Percentiles rank a stretch among this genome's conserved stretches.
Evolutionary conservation across 2,113 vertebrate species (phyloP).

Genomic region (Pelmatolapia mariae): DNA sequence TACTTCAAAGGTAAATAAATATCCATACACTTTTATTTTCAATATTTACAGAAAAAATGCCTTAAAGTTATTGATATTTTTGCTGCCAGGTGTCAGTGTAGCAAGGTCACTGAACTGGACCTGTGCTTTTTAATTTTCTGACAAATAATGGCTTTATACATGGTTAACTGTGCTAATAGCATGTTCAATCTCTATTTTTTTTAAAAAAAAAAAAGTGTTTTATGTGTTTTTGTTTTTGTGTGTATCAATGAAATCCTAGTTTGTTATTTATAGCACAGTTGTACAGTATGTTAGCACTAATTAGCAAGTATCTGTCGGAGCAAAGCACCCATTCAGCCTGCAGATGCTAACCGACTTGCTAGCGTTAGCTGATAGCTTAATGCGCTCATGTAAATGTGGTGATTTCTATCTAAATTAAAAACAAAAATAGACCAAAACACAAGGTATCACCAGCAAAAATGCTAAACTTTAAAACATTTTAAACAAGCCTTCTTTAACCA

Average conservation of each 20-base stretch:
- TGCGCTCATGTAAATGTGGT: not conserved
- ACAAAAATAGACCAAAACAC: not conserved
- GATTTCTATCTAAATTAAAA: not conserved
- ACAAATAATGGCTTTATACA: not conserved
- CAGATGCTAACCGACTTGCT: not conserved
- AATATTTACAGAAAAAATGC: not conserved
- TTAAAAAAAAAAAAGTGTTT: fast-evolving
- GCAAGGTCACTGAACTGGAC: not conserved
- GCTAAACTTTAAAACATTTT: not conserved
- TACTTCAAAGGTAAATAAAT: not conserved
- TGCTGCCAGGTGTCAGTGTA: not conserved
- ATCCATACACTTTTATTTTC: not conserved
- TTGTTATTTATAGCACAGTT: not conserved
- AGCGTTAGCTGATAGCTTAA: not conserved
- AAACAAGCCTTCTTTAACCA: not conserved
- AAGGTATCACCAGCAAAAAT: not conserved
- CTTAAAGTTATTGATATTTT: not conserved
- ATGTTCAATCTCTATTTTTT: not conserved
- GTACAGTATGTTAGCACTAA: not conserved
- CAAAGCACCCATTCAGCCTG: not conserved
- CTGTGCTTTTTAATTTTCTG: not conserved
- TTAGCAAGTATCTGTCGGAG: not conserved
- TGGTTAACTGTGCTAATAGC: not conserved
- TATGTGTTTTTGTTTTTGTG: not conserved
- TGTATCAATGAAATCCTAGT: not conserved